Evolutionary conservation across 2,888 invertebrate species (phyloP), one percentile per base, ranked within the genome.

Genomic region (Bhutanitis thaidina): DNA sequence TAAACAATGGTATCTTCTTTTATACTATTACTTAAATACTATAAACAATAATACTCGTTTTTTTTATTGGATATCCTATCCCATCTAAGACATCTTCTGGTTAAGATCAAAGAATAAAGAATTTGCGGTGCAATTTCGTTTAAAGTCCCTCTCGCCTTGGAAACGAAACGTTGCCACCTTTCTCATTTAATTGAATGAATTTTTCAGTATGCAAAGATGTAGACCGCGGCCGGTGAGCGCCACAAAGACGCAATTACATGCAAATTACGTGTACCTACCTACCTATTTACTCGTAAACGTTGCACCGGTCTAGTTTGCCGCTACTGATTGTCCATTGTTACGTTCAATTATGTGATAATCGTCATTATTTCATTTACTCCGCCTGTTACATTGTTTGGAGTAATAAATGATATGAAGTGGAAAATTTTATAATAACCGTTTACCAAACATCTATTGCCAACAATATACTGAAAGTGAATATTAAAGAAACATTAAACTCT

Each of bases 211-310:
- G 79, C 76, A 80, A 85, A 82, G 81, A 84, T 82, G 80, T 82
- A 81, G 80, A 74, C 77, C 69, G 74, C 67, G 73, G 74, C 70
- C 64, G 67, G 68, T 70, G 65, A 70, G 69, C 67, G 66, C 69
- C 74, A 77, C 77, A 80, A 80, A 83, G 77, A 77, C 75, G 74
- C 82, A 86, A 86, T 87, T 86, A 85, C 78, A 87, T 86, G 85
- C 78, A 85, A 87, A 86, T 88, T 80, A 81, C 80, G 80, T 85
- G 73, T 77, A 80, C 70, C 69, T 66, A 80, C 70, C 69, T 66
- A 56, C 74, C 69, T 66, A 56, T 76, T 81, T 76, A 79, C 75
- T 73, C 65, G 71, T 67, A 65, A 70, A 72, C 67, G 72, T 70
- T 69, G 67, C 62, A 64, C 62, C 61, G 65, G 64, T 66, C 60